Evolutionary conservation across 2,888 invertebrate genomes (phyloP).

Genomic region (Caenorhabditis sp.): DNA sequence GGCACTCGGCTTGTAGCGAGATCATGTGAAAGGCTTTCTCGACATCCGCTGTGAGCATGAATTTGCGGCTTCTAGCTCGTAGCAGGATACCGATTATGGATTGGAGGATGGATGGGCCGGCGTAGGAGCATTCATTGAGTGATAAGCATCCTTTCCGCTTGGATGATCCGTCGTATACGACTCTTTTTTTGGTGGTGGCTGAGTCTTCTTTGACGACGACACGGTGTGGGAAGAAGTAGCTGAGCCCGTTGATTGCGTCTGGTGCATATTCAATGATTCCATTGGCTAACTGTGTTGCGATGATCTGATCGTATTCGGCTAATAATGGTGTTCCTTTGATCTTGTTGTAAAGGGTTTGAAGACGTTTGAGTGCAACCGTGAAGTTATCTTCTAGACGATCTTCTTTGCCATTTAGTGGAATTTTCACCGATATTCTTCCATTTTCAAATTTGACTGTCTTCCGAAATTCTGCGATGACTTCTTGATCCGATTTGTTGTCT

Average conservation of each 20-base stretch:
- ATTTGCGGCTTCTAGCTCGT: not conserved
- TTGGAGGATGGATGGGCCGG: not conserved
- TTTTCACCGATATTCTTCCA: not conserved
- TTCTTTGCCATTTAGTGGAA: not conserved
- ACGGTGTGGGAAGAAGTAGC: not conserved
- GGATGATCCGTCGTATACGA: not conserved
- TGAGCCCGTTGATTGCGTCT: not conserved
- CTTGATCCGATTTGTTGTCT: too few species aligned
- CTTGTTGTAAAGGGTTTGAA: not conserved
- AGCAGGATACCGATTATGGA: not conserved
- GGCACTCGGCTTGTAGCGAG: conserved; percentile 24
- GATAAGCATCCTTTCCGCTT: not conserved
- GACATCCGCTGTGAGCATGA: conserved; percentile 23
- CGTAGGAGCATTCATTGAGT: not conserved
- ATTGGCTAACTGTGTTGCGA: not conserved
- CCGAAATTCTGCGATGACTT: too few species aligned
- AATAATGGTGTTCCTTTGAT: not conserved
- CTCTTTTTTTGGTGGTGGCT: not conserved
- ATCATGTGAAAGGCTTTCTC: conserved; percentile 55
- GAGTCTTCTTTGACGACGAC: not conserved
- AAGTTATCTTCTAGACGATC: not conserved
- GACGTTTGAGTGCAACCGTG: not conserved
- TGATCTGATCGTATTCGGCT: not conserved
- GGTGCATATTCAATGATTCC: not conserved
- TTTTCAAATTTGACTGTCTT: too few species aligned